Conservation (phyloP, 2,888 invertebrate genomes). For the Cotesia congregata region DNA sequence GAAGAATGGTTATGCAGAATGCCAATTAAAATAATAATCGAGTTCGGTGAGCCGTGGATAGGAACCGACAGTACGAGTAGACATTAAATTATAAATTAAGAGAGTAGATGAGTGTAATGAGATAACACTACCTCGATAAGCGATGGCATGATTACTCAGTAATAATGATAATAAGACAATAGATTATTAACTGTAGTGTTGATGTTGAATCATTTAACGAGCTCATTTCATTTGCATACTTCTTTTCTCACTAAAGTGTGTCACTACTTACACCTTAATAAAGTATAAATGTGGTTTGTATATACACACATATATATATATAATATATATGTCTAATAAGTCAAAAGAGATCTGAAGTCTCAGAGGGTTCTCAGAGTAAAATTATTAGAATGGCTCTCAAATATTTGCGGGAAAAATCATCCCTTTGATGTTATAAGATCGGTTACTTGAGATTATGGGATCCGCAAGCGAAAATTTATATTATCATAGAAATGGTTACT, state of each 20-base stretch:
- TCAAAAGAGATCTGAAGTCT: too few relatives aligned
- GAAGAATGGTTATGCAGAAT: neutral
- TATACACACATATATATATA: too few relatives aligned
- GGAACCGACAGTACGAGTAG: neutral
- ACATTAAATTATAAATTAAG: slow-evolving; percentile 33
- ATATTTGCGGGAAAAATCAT: neutral
- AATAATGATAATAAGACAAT: slow-evolving; percentile 30
- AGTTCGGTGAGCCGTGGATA: slow-evolving; percentile 31
- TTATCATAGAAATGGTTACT: neutral
- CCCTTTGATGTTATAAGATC: slow-evolving; percentile 8
- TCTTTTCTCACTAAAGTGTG: slow-evolving; percentile 19
- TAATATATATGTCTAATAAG: too few relatives aligned
- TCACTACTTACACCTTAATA: neutral
- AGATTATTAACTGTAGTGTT: slow-evolving; percentile 33
- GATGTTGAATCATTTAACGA: slow-evolving; percentile 2
- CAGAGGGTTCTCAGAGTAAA: too few relatives aligned
- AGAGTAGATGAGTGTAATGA: slow-evolving; percentile 3
- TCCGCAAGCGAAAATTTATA: neutral
- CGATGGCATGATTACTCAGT: slow-evolving; percentile 32
- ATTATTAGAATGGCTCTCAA: slow-evolving; percentile 14
- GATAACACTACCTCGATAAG: slow-evolving; percentile 31
- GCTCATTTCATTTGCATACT: slow-evolving; percentile 31
- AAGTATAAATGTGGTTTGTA: neutral
- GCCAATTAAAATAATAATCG: slow-evolving; percentile 40
- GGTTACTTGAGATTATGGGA: neutral